Conservation (phyloP, 1,140 invertebrate genomes). For the Microplitis demolitor region DNA sequence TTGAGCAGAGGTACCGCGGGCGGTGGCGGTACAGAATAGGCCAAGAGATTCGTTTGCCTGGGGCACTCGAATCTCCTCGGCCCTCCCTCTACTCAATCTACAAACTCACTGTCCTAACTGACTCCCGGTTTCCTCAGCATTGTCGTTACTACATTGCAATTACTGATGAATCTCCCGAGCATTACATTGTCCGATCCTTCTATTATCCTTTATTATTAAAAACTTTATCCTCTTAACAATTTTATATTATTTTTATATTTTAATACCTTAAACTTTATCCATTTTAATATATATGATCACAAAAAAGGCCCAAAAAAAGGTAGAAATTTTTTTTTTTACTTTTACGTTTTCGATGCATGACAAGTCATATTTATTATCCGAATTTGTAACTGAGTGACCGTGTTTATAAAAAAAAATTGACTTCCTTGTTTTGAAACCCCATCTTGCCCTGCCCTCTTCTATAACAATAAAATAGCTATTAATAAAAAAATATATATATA, state of each 20-base stretch:
- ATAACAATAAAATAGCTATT: too few species aligned
- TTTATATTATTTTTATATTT: background rate
- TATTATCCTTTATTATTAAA: background rate
- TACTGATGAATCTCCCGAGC: background rate
- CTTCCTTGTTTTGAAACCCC: too few species aligned
- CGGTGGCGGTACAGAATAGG: slow-evolving; percentile 32
- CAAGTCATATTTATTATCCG: too few species aligned
- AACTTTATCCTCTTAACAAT: background rate
- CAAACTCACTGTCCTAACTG: slow-evolving; percentile 16
- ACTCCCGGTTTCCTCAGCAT: slow-evolving; percentile 22
- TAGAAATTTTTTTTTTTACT: too few species aligned
- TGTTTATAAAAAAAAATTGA: too few species aligned
- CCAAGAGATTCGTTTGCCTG: slow-evolving; percentile 41
- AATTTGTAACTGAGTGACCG: too few species aligned
- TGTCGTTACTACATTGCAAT: background rate
- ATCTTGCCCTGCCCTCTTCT: too few species aligned
- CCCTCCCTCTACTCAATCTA: background rate
- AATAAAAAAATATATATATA: too few species aligned
- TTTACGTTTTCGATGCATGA: too few species aligned
- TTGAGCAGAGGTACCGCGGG: slow-evolving; percentile 32
- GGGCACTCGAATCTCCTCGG: slow-evolving; percentile 17
- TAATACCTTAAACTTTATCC: too few species aligned
- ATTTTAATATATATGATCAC: too few species aligned
- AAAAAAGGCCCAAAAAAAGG: too few species aligned
- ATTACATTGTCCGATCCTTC: background rate